Percentiles rank a stretch among this genome's conserved stretches.
Evolutionary conservation across 2,113 vertebrate genomes (phyloP).

Genomic region (Herpailurus yagouaroundi): DNA sequence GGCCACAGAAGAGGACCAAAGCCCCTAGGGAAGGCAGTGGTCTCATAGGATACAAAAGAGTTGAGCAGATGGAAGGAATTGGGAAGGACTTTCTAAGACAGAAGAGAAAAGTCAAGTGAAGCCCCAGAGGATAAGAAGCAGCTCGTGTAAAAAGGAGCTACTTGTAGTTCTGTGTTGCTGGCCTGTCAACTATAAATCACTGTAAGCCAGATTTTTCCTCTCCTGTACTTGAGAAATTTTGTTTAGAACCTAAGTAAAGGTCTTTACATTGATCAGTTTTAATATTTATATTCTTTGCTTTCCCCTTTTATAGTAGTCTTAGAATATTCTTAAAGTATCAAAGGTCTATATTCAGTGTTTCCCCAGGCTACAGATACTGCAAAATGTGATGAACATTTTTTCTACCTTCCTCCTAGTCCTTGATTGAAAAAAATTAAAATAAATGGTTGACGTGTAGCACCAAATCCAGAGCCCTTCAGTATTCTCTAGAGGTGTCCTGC

Average conservation of each 20-base stretch:
- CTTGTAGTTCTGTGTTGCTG: background rate
- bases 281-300: background rate
- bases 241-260: background rate
- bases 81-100: background rate
- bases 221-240: background rate
- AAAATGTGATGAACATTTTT: background rate
- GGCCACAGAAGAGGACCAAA: background rate
- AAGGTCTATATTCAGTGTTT: background rate
- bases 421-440: background rate
- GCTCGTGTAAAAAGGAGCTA: background rate
- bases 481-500: background rate
- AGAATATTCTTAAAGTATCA: background rate
- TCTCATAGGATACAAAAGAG: background rate
- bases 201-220: background rate
- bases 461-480: background rate
- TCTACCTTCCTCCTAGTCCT: constrained; percentile 15
- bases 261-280: background rate
- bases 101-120: constrained; percentile 31
- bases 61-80: background rate
- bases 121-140: background rate
- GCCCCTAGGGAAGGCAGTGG: background rate
- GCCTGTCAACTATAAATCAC: background rate
- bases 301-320: background rate
- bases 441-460: background rate
- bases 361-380: background rate